Base-by-base conservation (phyloP, 2,797 vertebrate species). In the Echiichthys vipera region DNA sequence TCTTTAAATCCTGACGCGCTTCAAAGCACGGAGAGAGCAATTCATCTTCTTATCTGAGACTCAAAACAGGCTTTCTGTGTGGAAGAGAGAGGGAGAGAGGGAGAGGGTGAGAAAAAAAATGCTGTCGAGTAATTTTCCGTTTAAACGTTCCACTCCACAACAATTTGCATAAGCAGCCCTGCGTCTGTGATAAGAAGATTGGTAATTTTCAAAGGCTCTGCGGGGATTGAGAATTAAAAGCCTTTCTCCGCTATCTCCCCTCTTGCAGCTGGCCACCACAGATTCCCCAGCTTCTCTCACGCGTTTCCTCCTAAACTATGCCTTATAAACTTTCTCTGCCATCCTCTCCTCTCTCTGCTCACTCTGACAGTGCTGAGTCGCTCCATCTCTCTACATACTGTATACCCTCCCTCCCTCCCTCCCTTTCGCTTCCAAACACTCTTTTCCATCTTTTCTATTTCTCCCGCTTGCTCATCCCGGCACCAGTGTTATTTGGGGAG, bases 141-240 rank as follows among this genome's bases (percentile, higher is more conserved):
- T 96, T 96, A 95, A 96, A 94, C 89, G 93, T 96, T 96, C 95
- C 95, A 96, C 96, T 96, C 95, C 95, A 95, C 94, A 95, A 95
- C 94, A 95, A 96, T 95, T 96, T 96, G 95, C 96, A 96, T 96
- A 96, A 96, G 95, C 95, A 96, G 95, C 94, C 94, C 94, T 94
- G 95, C 93, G 95, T 95, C 94, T 94, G 94, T 96, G 96, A 96
- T 96, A 96, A 96, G 96, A 96, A 96, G 95, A 96, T 96, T 94
- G 96, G 95, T 96, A 96, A 97, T 97, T 97, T 96, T 96, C 96
- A 95, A 95, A 94, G 90, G 92, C 94, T 94, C 94, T 94, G 94
- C 92, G 89, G 94, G 94, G 95, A 96, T 95, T 96, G 95, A 93
- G 94, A 94, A 95, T 95, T 95, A 95, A 95, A 95, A 95, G 95